These are phyloP conservation scores for Tenualosa ilisha DNA, from an alignment of 2,797 vertebrate species.

Conservation along the genomic window DNA sequence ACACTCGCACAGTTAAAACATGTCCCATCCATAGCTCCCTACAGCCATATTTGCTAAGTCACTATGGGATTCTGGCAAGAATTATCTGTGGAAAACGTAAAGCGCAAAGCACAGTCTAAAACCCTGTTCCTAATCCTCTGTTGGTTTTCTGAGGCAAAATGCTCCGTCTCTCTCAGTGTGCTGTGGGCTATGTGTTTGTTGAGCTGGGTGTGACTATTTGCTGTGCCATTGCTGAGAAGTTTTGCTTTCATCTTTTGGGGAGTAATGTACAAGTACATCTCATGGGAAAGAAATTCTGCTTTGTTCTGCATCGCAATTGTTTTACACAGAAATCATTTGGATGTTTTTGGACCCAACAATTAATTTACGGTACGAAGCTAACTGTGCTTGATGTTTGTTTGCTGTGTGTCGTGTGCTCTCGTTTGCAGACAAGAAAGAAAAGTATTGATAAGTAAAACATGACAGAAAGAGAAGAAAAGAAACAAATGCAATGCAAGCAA, in stretches of 20 bases:
- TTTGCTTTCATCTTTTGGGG: constrained; percentile 3
- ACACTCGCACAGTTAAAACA: neutral
- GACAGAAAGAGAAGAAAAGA: too few species aligned
- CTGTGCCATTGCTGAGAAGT: neutral
- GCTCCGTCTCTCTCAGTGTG: neutral
- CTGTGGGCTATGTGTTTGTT: neutral
- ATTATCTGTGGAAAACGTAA: neutral
- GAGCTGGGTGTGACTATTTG: neutral
- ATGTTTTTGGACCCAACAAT: neutral
- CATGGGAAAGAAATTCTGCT: neutral
- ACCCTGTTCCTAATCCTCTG: neutral
- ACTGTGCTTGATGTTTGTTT: neutral
- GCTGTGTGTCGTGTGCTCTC: too few species aligned
- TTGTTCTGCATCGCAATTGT: too few species aligned
- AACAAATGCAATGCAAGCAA: neutral
- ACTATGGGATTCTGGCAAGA: neutral
- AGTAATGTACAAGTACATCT: neutral
- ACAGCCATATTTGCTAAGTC: neutral
- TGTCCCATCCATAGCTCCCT: neutral
- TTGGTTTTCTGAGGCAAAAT: neutral
- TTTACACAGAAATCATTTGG: neutral
- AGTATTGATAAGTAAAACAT: too few species aligned
- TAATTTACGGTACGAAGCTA: neutral
- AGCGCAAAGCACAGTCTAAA: neutral
- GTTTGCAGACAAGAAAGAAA: too few species aligned